Conservation (phyloP, 2,113 vertebrate species). For the Serilophus lunatus region DNA sequence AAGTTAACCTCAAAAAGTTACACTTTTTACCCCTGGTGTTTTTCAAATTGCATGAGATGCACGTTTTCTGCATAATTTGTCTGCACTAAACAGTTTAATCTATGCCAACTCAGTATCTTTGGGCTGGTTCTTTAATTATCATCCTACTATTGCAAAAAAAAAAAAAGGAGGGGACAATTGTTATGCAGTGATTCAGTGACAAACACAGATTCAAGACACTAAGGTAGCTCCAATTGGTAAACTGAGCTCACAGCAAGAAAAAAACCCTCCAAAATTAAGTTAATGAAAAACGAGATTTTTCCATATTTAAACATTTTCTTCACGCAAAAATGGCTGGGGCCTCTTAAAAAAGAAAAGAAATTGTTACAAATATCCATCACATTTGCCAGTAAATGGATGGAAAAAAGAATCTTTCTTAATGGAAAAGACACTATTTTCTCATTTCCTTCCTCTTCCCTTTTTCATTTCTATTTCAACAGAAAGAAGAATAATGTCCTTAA, state of each 20-base stretch:
- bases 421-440: not conserved
- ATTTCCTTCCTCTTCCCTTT: not conserved
- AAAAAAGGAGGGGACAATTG: not conserved
- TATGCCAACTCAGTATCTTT: not conserved
- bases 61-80: not conserved
- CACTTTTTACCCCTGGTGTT: not conserved
- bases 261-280: not conserved
- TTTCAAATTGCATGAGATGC: not conserved
- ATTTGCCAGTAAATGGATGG: not conserved
- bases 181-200: not conserved
- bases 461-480: constrained; percentile 20
- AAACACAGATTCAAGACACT: not conserved
- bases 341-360: not conserved
- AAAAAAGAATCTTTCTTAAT: not conserved
- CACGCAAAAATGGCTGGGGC: not conserved
- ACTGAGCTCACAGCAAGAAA: not conserved
- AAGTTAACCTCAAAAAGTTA: not conserved
- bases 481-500: not conserved
- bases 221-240: not conserved
- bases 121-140: not conserved
- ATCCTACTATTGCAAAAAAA: not conserved
- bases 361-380: not conserved
- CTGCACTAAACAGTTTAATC: not conserved
- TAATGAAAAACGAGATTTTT: not conserved
- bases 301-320: not conserved